These are phyloP conservation scores for Oreochromis tanganicae DNA, from an alignment of 2,113 vertebrate species.

Conservation along the genomic window DNA sequence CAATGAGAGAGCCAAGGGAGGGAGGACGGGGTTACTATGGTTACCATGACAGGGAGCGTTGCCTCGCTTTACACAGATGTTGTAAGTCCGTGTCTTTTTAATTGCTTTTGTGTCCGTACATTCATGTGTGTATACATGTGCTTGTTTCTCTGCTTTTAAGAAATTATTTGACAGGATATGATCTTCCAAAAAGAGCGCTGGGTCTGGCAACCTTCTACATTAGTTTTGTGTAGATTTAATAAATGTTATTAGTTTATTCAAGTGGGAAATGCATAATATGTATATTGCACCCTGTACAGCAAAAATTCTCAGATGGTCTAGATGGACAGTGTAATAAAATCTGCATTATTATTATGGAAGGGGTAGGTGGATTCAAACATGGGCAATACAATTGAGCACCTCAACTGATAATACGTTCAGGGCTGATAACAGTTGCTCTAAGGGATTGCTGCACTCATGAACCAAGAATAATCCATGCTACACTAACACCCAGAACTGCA, in stretches of 20 bases:
- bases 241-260: conserved; percentile 8
- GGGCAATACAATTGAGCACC: conserved; percentile 20
- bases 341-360: background rate
- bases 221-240: conserved; percentile 2
- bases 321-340: background rate
- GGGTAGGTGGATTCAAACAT: background rate
- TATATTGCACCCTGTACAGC: background rate
- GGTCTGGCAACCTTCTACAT: background rate
- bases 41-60: conserved; percentile 46
- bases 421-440: conserved; percentile 20
- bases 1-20: conserved; percentile 51
- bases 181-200: background rate
- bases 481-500: background rate
- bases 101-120: background rate
- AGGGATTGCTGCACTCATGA: conserved; percentile 15
- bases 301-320: background rate
- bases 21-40: conserved; percentile 64
- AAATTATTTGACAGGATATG: background rate
- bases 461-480: conserved; percentile 22
- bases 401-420: conserved; percentile 39
- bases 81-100: background rate
- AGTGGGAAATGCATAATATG: background rate
- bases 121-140: background rate
- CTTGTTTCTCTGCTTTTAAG: background rate
- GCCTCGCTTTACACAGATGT: conserved; percentile 25